phyloP scores from a whole-genome alignment of 2,888 invertebrate genomes.

The Leptarthrus brevirostris region DNA sequence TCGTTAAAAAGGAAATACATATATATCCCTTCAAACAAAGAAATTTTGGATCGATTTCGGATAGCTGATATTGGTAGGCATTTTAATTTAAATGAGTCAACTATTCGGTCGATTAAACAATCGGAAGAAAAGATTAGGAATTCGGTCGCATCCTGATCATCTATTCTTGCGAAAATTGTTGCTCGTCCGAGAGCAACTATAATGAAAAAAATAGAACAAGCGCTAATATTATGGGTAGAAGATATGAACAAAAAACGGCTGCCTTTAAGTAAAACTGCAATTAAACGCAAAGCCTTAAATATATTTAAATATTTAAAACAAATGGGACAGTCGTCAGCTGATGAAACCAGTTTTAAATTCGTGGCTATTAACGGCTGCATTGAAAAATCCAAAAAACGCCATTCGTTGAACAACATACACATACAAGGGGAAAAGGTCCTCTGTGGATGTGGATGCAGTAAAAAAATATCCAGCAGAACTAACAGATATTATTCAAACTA shows the following conservation, averaged over 20 bases:
- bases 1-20: too few species aligned
- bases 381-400: neutral
- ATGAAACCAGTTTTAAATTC: too few species aligned
- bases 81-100: slow-evolving; percentile 53
- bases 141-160: slow-evolving; percentile 16
- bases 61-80: slow-evolving; percentile 43
- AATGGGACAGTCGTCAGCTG: neutral
- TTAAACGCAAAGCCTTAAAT: neutral
- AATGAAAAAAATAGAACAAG: neutral
- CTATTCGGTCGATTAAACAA: slow-evolving; percentile 52
- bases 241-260: neutral
- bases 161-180: neutral
- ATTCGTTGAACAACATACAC: slow-evolving; percentile 38
- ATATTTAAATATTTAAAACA: neutral
- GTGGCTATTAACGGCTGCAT: neutral
- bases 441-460: slow-evolving; percentile 11
- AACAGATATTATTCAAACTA: slow-evolving; percentile 7
- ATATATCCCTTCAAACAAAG: too few species aligned
- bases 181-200: too few species aligned
- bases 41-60: slow-evolving; percentile 50
- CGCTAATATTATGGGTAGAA: neutral
- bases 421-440: slow-evolving; percentile 34
- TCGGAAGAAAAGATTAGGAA: slow-evolving; percentile 41
- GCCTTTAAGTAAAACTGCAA: neutral
- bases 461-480: neutral